These are phyloP conservation scores for Nannoperca obscura DNA, from an alignment of 2,797 vertebrate genomes.

Conservation along the genomic window DNA sequence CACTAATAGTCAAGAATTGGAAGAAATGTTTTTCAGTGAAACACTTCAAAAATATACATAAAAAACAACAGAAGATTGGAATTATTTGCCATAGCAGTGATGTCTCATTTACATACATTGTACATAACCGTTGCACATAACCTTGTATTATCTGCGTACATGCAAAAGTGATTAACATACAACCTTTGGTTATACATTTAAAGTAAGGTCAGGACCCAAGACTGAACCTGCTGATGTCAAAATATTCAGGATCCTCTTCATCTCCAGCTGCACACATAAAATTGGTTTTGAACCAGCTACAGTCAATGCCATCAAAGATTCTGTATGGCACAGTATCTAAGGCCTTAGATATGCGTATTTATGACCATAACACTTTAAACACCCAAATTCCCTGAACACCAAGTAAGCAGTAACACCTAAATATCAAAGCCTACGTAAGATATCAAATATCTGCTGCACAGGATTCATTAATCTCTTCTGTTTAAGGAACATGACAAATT, in stretches of 20 bases:
- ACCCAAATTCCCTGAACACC: not conserved
- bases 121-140: too few relatives aligned
- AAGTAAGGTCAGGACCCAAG: too few relatives aligned
- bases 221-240: too few relatives aligned
- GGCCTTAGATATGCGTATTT: not conserved
- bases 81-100: not conserved
- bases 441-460: not conserved
- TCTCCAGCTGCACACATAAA: too few relatives aligned
- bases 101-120: not conserved
- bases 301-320: not conserved
- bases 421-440: not conserved
- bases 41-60: too few relatives aligned
- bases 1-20: not conserved
- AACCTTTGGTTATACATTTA: too few relatives aligned
- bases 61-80: not conserved
- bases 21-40: too few relatives aligned
- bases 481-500: not conserved
- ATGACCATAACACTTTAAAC: not conserved
- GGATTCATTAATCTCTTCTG: not conserved
- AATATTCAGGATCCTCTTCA: not conserved
- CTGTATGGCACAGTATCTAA: not conserved
- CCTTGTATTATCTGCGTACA: too few relatives aligned
- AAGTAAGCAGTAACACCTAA: not conserved
- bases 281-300: not conserved
- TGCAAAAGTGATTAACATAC: too few relatives aligned